Percentiles rank a stretch among this genome's conserved stretches.
These are phyloP conservation scores for Physocephala rufipes DNA, from an alignment of 2,888 invertebrate genomes.

Conservation along the genomic window DNA sequence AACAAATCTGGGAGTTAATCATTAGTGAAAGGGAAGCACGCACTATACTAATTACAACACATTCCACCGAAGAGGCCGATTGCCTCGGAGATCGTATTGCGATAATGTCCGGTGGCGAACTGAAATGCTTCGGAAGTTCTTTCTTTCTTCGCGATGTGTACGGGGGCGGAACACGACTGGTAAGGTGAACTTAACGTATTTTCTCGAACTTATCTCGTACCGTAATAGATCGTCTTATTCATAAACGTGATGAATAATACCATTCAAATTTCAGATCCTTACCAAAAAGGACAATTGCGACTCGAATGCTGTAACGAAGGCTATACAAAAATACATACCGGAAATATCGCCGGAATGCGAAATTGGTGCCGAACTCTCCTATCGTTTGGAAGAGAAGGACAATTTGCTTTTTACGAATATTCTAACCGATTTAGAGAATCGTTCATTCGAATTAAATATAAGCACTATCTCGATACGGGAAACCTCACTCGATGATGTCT, in stretches of 20 bases:
- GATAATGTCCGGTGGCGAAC: slow-evolving; percentile 81
- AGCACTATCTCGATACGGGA: slow-evolving; percentile 33
- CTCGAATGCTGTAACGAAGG: slow-evolving; percentile 15
- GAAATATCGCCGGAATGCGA: slow-evolving; percentile 22
- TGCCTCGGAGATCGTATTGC: slow-evolving; percentile 83
- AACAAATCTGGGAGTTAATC: slow-evolving; percentile 82
- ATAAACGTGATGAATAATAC: not conserved
- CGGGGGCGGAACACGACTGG: slow-evolving; percentile 84
- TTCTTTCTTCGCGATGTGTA: slow-evolving; percentile 82
- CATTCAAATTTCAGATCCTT: slow-evolving; percentile 19
- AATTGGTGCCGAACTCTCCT: slow-evolving; percentile 37
- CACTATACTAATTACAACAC: slow-evolving; percentile 81
- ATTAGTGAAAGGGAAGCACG: slow-evolving; percentile 75
- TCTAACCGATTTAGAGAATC: slow-evolving; percentile 20
- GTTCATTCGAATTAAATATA: slow-evolving; percentile 17
- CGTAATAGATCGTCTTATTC: not conserved
- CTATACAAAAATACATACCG: slow-evolving; percentile 31
- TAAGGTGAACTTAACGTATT: slow-evolving; percentile 40
- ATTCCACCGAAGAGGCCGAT: slow-evolving; percentile 89
- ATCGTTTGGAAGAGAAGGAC: slow-evolving; percentile 34
- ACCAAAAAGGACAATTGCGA: slow-evolving; percentile 26
- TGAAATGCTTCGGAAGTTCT: slow-evolving; percentile 82
- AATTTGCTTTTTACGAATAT: not conserved
- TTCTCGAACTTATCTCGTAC: not conserved
- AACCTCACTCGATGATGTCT: slow-evolving; percentile 36